Conservation (phyloP, 2,797 vertebrate species). For the Orestias chungarensis region DNA sequence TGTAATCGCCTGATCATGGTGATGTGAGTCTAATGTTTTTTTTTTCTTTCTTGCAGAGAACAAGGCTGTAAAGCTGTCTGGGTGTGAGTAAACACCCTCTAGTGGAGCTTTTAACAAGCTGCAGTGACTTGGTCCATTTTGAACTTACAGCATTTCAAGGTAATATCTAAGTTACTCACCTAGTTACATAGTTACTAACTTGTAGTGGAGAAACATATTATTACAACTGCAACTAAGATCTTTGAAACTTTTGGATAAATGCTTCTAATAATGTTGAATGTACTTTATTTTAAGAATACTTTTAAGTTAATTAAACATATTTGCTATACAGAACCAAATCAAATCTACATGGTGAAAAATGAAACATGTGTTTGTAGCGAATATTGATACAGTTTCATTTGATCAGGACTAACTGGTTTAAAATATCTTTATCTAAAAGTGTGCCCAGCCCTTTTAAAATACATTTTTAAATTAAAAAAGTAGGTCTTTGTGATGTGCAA, state of each 20-base stretch:
- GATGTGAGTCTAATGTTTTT: constrained; percentile 50
- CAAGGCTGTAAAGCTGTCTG: constrained; percentile 53
- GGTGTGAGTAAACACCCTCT: constrained; percentile 68
- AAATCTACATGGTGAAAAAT: neutral
- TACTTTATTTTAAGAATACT: too few species aligned
- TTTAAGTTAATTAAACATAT: too few species aligned
- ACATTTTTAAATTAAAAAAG: too few species aligned
- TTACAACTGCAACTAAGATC: neutral
- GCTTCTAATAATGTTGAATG: neutral
- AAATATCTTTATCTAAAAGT: neutral
- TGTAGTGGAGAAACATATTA: neutral
- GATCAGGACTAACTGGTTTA: neutral
- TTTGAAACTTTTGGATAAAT: neutral
- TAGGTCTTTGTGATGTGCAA: neutral
- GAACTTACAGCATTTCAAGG: constrained; percentile 62
- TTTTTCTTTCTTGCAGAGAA: constrained; percentile 51
- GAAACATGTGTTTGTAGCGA: neutral
- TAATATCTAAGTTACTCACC: constrained; percentile 16
- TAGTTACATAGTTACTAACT: too few species aligned
- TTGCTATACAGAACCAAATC: neutral
- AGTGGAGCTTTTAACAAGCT: constrained; percentile 53
- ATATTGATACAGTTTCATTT: too few species aligned
- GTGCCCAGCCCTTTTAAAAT: neutral
- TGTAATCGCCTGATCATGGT: constrained; percentile 64
- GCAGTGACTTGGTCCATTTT: constrained; percentile 45